phyloP scores from a whole-genome alignment of 1,140 invertebrate species.

The Caenorhabditis brenneri region DNA sequence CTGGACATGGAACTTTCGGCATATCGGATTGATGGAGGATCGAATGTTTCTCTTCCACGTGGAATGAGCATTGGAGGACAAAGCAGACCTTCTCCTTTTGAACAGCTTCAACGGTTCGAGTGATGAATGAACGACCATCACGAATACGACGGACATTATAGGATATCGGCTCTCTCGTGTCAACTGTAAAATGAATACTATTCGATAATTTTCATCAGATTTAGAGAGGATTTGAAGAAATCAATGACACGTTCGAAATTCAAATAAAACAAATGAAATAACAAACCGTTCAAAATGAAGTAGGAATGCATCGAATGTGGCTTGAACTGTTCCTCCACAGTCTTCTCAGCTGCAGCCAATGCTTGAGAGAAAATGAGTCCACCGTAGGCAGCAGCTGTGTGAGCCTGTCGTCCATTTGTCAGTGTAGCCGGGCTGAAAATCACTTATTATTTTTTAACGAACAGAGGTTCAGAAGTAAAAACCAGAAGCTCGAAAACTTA shows the following conservation, averaged over 20 bases:
- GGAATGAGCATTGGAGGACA: slow-evolving; percentile 51
- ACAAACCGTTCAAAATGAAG: slow-evolving; percentile 54
- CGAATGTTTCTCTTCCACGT: slow-evolving; percentile 47
- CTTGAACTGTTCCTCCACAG: slow-evolving; percentile 35
- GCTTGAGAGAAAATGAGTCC: slow-evolving; percentile 57
- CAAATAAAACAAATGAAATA: too few relatives aligned
- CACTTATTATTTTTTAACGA: neutral
- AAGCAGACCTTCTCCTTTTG: slow-evolving; percentile 55
- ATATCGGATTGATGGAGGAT: slow-evolving; percentile 50
- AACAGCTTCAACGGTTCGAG: slow-evolving; percentile 50
- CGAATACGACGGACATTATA: slow-evolving; percentile 45
- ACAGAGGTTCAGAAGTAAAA: neutral
- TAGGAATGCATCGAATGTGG: slow-evolving; percentile 54
- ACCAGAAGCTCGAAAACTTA: neutral
- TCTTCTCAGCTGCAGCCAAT: slow-evolving; percentile 53
- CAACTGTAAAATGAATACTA: slow-evolving; percentile 31
- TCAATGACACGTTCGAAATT: too few relatives aligned
- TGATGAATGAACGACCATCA: slow-evolving; percentile 54
- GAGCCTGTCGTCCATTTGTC: slow-evolving; percentile 34
- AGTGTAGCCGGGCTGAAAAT: slow-evolving; percentile 39
- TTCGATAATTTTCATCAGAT: neutral
- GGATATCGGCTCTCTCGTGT: slow-evolving; percentile 44
- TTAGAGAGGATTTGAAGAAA: too few relatives aligned
- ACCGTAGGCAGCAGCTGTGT: slow-evolving; percentile 48
- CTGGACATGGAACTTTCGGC: slow-evolving; percentile 44